Evolutionary conservation across 2,113 vertebrate genomes (phyloP), one percentile per base, ranked within the genome.

Genomic region (Setophaga coronata): DNA sequence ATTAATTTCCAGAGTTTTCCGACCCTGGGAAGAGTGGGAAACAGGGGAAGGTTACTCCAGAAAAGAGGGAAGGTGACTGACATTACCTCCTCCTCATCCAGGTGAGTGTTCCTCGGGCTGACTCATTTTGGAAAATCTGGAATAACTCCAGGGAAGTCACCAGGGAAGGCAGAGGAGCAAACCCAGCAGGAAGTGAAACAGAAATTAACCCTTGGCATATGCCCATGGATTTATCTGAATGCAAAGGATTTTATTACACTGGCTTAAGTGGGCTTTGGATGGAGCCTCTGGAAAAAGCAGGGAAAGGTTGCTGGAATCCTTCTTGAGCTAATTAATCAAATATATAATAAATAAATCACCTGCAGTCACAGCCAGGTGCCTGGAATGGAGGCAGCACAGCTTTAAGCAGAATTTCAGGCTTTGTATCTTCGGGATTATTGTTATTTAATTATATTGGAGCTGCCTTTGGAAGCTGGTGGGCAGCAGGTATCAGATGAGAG

Each of bases 371-470:
- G 74, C n/a, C 82, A 86, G 51, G 34, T 62, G 36, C 58, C 54
- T 83, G 71, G 69, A 93, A 70, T 18, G 72, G 87, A 77, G 66
- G 58, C 69, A 31, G 74, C 60, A 56, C 18, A 34, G 66, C 62
- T 88, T 79, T 79, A 90, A 61, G 73, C 40, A 82, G 73, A 83
- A 94, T 87, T 88, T 58, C 78, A 70, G 90, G 71, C 74, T 91
- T 82, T 88, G 70, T 80, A 40, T 77, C 78, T 66, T 18, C 0
- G 12, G 38, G 51, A 81, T 93, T 88, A 86, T 94, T 1, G 18
- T 80, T 94, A 88, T 95, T 93, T 94, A 93, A 96, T 94, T 73
- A 76, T 93, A 89, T 76, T 42, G 89, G 73, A 89, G 58, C n/a
- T 69, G 84, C 42, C 43, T 87, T 91, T 72, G 72, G 83, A 89